A percentile compares a stretch with the other conserved stretches of the same genome.
Evolutionary conservation across 2,113 vertebrate species (phyloP).

Genomic region (Pelvicachromis taeniatus): DNA sequence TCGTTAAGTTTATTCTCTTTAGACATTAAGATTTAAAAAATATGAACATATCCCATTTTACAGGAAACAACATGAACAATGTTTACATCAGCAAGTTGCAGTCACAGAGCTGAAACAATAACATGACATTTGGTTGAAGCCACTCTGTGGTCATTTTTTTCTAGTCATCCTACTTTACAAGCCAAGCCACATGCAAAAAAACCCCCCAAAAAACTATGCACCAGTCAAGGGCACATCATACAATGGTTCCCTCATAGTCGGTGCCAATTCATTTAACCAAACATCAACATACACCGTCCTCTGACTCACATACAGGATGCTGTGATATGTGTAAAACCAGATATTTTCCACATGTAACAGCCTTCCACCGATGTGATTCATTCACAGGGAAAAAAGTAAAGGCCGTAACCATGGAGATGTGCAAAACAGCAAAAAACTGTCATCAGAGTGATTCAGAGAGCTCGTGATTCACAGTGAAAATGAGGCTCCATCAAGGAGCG

Average conservation of each 20-base stretch:
- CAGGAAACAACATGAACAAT: background rate
- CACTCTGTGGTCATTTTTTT: conserved; percentile 9
- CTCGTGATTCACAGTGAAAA: conserved; percentile 64
- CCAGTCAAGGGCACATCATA: conserved; percentile 15
- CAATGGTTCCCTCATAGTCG: conserved; percentile 15
- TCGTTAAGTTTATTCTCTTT: conserved; percentile 45
- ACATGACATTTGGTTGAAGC: background rate
- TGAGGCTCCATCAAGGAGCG: conserved; percentile 22
- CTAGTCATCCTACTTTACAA: conserved; percentile 11
- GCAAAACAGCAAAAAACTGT: conserved; percentile 54
- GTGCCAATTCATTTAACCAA: conserved; percentile 13
- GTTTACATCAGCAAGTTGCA: conserved; percentile 47
- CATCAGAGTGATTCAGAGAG: conserved; percentile 28
- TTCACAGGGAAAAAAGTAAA: conserved; percentile 21
- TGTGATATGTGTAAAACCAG: conserved; percentile 21
- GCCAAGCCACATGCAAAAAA: conserved; percentile 49
- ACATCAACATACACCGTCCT: background rate
- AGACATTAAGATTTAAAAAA: background rate
- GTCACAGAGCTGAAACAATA: conserved; percentile 34
- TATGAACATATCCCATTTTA: conserved; percentile 14
- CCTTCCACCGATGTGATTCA: conserved; percentile 15
- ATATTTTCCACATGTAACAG: conserved; percentile 23
- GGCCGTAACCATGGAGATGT: conserved; percentile 54
- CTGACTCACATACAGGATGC: conserved; percentile 33
- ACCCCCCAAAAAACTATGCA: conserved; percentile 33